Base-by-base conservation (phyloP, 1,140 invertebrate genomes). In the Brachionus paranguensis region DNA sequence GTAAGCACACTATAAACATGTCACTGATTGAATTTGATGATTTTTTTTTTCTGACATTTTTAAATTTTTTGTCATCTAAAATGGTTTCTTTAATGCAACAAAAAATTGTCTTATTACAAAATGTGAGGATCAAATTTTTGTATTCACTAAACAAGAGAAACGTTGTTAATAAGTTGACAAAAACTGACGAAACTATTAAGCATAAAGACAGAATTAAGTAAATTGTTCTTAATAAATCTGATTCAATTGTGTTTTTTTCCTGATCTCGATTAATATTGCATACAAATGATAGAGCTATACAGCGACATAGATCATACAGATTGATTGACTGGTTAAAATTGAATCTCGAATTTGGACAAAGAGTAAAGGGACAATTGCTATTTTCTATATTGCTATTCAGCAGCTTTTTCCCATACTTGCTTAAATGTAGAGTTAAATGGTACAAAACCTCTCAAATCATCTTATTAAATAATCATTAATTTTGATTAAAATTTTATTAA, bases 191-290 rank as follows among this genome's bases (percentile, higher is more conserved):
- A 2, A 50, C 2, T 5, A 76, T 76, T 27, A 76, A 76, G 12
- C 20, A 6, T 37, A 50, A 29, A 47, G 47, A 76, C 0, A 76
- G 2, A 50, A 50, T 6, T 50, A 76, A 29, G 43, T 76, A 76
- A 3, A 27, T 10, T 50, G 14, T 76, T 76, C 50, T 76, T 14
- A 50, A 2, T 14, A 47, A 11, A 27, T 50, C 20, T 12, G 72
- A 76, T 27, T 76, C 72, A 14, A 76, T 76, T 29, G 43, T 47
- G n/a, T 76, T 76, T 12, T 76, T 50, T n/a, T 76, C 72, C 50
- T 10, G 17, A 12, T 76, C 12, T 27, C 12, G 41, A 24, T 47
- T 12, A 14, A 47, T 50, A 27, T 76, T 43, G 11, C 72, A 76
- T 53, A 29, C 20, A 10, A 27, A 50, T 29, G 72, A 76, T 12